Evolutionary conservation across 2,113 vertebrate genomes (phyloP), one percentile per base, ranked within the genome.

Genomic region (Pardalotus punctatus): DNA sequence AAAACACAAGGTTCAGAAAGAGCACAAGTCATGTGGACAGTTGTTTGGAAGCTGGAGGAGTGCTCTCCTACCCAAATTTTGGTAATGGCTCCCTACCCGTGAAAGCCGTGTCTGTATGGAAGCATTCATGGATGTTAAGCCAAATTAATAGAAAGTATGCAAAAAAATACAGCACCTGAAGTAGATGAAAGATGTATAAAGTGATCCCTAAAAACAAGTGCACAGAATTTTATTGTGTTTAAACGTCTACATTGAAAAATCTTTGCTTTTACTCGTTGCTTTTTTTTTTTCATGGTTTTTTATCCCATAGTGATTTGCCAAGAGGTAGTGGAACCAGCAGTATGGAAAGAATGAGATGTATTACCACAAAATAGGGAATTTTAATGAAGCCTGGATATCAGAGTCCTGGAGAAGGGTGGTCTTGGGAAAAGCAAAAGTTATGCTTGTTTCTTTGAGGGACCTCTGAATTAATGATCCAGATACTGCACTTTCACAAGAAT

Each of bases 41-140:
- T 76, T 45, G 42, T 54, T 81, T 23, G 21, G 29, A 35, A 47
- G 40, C 40, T 24, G 60, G 15, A 76, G 21, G 2, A 4, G 3
- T 17, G 2, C 12, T 43, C 31, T 67, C 33, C 27, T 53, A 8
- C n/a, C 57, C 56, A 58, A 53, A 12, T 69, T 76, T 53, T 40
- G 38, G 48, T 69, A 43, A 21, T 0, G 1, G 58, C 53, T 60
- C 40, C 27, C 61, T 66, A 23, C 23, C 33, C 45, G 35, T 0
- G 0, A 71, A 70, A 91, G 38, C 22, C 2, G 0, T 24, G 12
- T 48, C 40, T 84, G 4, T 40, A 4, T 36, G 40, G 51, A 66
- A 47, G 10, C 21, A 5, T 21, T 87, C 3, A 4, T 31, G 42
- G 87, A 87, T 28, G 11, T 48, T 81, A 82, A 80, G 45, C 13